phyloP scores from a whole-genome alignment of 2,888 invertebrate genomes.

The Drosophila macrospina region DNA sequence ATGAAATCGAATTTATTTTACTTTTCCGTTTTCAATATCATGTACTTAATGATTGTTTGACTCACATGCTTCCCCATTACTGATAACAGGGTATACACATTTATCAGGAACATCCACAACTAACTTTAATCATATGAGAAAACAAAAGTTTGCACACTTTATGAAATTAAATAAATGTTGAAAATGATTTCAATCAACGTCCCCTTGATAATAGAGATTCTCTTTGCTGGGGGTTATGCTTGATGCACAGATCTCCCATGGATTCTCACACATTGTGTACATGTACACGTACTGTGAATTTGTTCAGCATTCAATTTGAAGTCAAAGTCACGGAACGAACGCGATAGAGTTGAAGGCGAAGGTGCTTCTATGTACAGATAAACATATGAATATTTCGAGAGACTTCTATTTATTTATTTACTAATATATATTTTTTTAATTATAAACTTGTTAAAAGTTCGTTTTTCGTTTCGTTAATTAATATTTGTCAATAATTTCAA shows the following conservation, averaged over 20 bases:
- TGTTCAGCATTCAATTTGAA: slow-evolving; percentile 2
- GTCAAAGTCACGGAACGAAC: slow-evolving; percentile 30
- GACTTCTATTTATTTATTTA: slow-evolving; percentile 9
- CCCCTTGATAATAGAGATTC: slow-evolving; percentile 11
- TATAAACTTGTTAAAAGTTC: slow-evolving; percentile 35
- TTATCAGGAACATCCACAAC: not conserved
- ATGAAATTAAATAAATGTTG: not conserved
- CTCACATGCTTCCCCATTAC: not conserved
- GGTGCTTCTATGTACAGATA: slow-evolving; percentile 7
- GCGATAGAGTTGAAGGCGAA: slow-evolving; percentile 39
- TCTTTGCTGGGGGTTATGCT: slow-evolving; percentile 17
- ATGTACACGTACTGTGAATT: slow-evolving; percentile 14
- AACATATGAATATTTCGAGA: slow-evolving; percentile 1
- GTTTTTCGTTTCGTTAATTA: slow-evolving; percentile 31
- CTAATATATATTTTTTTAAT: slow-evolving; percentile 16
- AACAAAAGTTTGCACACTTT: not conserved
- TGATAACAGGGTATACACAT: not conserved
- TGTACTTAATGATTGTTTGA: not conserved
- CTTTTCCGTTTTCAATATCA: too few relatives aligned
- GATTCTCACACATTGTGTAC: slow-evolving; percentile 15
- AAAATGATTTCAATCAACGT: not conserved
- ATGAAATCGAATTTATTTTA: too few relatives aligned
- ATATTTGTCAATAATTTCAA: slow-evolving; percentile 41
- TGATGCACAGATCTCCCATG: slow-evolving; percentile 30
- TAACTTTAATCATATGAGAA: too few relatives aligned